Base-by-base conservation (phyloP, 37 sponge, comb jelly and placozoan species). In the Corticium candelabrum region DNA sequence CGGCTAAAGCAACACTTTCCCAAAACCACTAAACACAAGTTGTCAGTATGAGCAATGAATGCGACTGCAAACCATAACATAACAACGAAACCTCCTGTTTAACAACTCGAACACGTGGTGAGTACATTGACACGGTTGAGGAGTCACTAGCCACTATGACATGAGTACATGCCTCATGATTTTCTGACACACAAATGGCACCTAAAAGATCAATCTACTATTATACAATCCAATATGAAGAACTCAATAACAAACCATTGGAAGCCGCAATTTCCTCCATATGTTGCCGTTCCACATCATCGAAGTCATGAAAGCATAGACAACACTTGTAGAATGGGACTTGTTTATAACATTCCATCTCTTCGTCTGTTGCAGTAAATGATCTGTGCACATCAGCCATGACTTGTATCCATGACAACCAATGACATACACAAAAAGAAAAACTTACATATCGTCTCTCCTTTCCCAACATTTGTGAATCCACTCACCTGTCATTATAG, bases 1-100 rank as follows among this genome's bases (percentile, higher is more conserved):
- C 96, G 35, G 90, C 93, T 30, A 94, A 85, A 72, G 88, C 91
- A 68, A 94, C 90, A 57, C 96, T 94, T 81, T 94, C 96, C 96
- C 96, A 94, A 82, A 94, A 94, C 96, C 96, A 94, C 89, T 94
- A 40, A 39, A 67, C 31, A 83, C 34, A 32, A 82, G 38, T 3
- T 38, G 41, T 1, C 35, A 21, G n/a, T n/a, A 79, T 29, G 27
- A 73, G 0, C n/a, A 30, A 31, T 81, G 3, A 39, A 81, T 39
- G 30, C 56, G 7, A 29, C 3, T 2, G 74, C 57, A 35, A 29
- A 74, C 5, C 69, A 90, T 68, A 69, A 74, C 81, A 68, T 80
- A 37, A 67, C n/a, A n/a, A n/a, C n/a, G n/a, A n/a, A n/a, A n/a
- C n/a, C n/a, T n/a, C n/a, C n/a, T n/a, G n/a, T n/a, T n/a, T n/a